phyloP scores from a whole-genome alignment of 2,113 vertebrate genomes.

The Erythrocebus patas region DNA sequence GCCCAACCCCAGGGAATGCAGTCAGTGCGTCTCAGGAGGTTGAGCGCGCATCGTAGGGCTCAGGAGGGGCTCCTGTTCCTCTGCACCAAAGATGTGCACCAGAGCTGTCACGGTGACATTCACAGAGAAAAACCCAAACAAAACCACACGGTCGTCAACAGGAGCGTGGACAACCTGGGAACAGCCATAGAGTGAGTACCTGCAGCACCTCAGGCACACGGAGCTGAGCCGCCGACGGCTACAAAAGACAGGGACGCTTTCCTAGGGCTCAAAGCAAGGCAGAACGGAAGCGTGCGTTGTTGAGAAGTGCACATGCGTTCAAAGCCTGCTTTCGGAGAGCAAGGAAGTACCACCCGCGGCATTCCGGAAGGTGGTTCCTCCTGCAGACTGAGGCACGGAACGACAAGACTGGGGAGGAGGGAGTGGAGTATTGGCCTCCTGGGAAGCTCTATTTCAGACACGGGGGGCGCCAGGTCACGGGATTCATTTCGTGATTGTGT shows the following conservation, averaged over 20 bases:
- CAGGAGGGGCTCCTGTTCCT: neutral
- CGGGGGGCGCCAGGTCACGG: rapidly evolving
- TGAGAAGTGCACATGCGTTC: neutral
- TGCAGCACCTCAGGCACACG: rapidly evolving
- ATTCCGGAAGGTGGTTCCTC: rapidly evolving
- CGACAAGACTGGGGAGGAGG: neutral
- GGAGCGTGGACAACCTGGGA: rapidly evolving
- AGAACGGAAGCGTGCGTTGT: rapidly evolving
- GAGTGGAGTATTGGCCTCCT: neutral
- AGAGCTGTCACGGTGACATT: rapidly evolving
- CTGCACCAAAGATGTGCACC: rapidly evolving
- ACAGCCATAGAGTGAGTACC: rapidly evolving
- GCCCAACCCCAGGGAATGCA: rapidly evolving
- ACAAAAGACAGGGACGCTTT: neutral
- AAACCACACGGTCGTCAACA: rapidly evolving
- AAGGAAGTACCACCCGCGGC: rapidly evolving
- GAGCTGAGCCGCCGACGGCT: rapidly evolving
- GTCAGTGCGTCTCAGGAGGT: rapidly evolving
- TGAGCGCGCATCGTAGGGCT: rapidly evolving
- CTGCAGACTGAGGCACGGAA: rapidly evolving
- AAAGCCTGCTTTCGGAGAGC: neutral
- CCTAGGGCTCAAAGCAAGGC: rapidly evolving
- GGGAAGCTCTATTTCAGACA: rapidly evolving
- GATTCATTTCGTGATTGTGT: rapidly evolving
- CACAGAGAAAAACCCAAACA: neutral